Percentiles rank a stretch among this genome's conserved stretches.
These are phyloP conservation scores for Nyctibius bracteatus DNA, from an alignment of 2,113 vertebrate species.

Conservation along the genomic window DNA sequence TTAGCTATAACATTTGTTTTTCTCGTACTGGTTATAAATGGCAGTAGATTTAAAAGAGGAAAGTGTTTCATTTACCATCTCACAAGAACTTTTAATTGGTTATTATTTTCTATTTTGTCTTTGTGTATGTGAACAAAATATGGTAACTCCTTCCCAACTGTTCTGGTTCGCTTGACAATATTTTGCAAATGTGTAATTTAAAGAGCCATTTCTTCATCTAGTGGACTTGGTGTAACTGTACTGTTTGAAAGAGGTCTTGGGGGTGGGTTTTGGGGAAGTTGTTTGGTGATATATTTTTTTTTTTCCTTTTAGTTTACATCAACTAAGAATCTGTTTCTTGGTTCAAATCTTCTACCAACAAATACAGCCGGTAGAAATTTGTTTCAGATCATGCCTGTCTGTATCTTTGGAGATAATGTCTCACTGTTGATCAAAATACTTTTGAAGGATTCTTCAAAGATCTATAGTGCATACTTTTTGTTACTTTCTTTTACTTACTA, in stretches of 20 bases:
- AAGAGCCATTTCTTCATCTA: neutral
- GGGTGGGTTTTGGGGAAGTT: neutral
- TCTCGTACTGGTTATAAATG: neutral
- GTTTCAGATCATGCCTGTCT: neutral
- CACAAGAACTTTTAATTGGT: neutral
- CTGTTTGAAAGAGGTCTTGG: neutral
- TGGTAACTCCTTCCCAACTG: neutral
- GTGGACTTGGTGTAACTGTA: neutral
- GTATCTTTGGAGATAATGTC: neutral
- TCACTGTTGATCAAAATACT: neutral
- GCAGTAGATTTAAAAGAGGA: neutral
- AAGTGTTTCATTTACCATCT: neutral
- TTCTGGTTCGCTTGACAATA: neutral
- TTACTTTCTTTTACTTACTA: neutral
- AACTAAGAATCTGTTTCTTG: neutral
- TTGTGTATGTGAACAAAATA: neutral
- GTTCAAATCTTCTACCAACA: neutral
- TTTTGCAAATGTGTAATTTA: neutral
- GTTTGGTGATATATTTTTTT: neutral
- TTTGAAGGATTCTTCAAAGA: neutral
- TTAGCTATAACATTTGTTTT: neutral
- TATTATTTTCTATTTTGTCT: neutral
- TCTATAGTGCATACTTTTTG: neutral
- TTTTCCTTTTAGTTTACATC: neutral
- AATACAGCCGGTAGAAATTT: neutral